Base-by-base conservation (phyloP, 2,888 invertebrate species). In the Antheraea assamensis region DNA sequence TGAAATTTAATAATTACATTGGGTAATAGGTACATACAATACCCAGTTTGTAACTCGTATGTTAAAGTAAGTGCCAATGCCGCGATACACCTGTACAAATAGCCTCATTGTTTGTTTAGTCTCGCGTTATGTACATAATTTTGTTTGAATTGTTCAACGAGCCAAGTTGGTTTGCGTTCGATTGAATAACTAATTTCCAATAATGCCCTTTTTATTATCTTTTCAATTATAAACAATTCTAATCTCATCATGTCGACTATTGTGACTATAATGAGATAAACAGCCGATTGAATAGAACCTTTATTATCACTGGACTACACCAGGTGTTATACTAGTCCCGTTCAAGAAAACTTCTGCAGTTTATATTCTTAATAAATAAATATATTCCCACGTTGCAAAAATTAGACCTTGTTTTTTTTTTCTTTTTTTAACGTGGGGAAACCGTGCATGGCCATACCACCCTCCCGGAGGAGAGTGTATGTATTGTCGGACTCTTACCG, bases 51-150 rank as follows among this genome's bases (percentile, higher is more conserved):
- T 64, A 64, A 70, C 72, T 74, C 74, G 66, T 75, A 64, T 71
- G 55, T 66, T 66, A n/a, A 68, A 72, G 72, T 66, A 55, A 61
- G 68, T 58, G 49, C 72, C 81, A 81, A 79, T 78, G 79, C 79
- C 79, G 72, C 31, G 2, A 35, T 42, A 70, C 81, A 82, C 52
- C 77, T 85, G 82, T 75, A 70, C 71, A 83, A 82, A 85, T 76
- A 81, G 3, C 68, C 15, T 21, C 70, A 52, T 72, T 55, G 73
- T 55, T 76, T 80, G 79, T 78, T 78, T 78, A 76, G 74, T 76
- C 72, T 73, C 31, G 76, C 74, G 75, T 79, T 68, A 68, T 68
- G 68, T 35, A 77, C 72, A 78, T 81, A 80, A 79, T 81, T 68
- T 72, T 82, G 75, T 83, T 81, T 81, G 76, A 74, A 74, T 71